phyloP scores from a whole-genome alignment of 2,113 vertebrate species.

The Talpa occidentalis region DNA sequence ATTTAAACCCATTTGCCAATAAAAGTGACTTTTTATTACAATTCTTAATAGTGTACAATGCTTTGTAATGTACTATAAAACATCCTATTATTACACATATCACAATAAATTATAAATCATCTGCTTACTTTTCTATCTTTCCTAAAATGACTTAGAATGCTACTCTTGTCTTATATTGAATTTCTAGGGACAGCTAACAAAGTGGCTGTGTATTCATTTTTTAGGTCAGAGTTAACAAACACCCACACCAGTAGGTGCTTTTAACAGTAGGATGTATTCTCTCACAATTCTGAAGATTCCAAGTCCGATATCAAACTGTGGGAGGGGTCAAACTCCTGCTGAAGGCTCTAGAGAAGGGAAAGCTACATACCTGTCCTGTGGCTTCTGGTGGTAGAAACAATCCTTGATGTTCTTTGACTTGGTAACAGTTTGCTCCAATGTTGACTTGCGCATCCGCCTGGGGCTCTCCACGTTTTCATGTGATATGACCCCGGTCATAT shows the following conservation, averaged over 20 bases:
- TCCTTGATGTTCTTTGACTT: not conserved
- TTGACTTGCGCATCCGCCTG: not conserved
- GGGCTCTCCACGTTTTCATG: not conserved
- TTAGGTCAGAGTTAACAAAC: not conserved
- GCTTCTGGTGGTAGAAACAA: not conserved
- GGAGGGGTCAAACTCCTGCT: not conserved
- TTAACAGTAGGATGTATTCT: not conserved
- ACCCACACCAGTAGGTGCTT: not conserved
- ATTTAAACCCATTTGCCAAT: not conserved
- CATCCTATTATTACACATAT: not conserved
- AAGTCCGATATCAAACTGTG: not conserved
- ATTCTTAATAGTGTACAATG: not conserved
- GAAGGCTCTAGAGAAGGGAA: accelerated
- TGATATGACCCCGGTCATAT: not conserved
- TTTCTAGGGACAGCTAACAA: not conserved
- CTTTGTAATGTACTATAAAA: not conserved
- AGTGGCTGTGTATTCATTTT: not conserved
- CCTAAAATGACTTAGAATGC: not conserved
- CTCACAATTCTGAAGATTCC: not conserved
- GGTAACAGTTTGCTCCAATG: not conserved
- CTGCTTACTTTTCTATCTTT: not conserved
- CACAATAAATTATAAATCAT: not conserved
- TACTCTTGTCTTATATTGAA: not conserved
- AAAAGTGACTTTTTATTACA: not conserved
- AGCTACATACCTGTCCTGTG: not conserved